phyloP scores from a whole-genome alignment of 2,113 vertebrate genomes.

The Syngnathus scovelli region DNA sequence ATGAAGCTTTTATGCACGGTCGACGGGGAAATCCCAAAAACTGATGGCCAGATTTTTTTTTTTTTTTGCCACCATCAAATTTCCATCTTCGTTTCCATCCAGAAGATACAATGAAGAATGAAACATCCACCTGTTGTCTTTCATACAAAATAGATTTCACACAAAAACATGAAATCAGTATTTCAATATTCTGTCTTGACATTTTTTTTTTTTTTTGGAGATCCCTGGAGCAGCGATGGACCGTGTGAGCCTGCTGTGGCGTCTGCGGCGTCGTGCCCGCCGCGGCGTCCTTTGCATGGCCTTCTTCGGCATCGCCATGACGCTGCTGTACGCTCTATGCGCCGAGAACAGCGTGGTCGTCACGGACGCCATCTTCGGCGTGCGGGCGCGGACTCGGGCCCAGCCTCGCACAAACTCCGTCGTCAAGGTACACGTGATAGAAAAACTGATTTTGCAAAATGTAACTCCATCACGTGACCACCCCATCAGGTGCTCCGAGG shows the following conservation, averaged over 20 bases:
- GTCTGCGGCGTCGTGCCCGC: constrained; percentile 68
- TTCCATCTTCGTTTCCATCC: too few species aligned
- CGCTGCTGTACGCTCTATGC: constrained; percentile 71
- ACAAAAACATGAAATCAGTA: too few species aligned
- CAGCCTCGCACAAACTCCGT: constrained; percentile 65
- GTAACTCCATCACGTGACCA: neutral
- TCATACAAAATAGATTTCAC: too few species aligned
- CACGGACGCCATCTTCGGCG: constrained; percentile 69
- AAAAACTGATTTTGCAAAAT: neutral
- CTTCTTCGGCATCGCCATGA: constrained; percentile 71
- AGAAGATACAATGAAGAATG: too few species aligned
- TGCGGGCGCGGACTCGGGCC: constrained; percentile 68
- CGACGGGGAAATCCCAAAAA: too few species aligned
- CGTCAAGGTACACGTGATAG: constrained; percentile 51
- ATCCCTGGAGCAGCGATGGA: constrained; percentile 69
- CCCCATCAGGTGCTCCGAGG: constrained; percentile 61
- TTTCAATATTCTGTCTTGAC: too few species aligned
- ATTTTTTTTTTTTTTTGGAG: constrained; percentile 29
- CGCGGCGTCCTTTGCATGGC: constrained; percentile 69
- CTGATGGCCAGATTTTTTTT: too few species aligned
- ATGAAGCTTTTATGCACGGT: too few species aligned
- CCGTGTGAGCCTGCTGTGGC: constrained; percentile 69
- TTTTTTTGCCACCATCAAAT: too few species aligned
- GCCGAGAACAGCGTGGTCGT: constrained; percentile 75
- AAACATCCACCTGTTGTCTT: too few species aligned